Base-by-base conservation (phyloP, 1,140 invertebrate genomes). In the Copidosoma floridanum region DNA sequence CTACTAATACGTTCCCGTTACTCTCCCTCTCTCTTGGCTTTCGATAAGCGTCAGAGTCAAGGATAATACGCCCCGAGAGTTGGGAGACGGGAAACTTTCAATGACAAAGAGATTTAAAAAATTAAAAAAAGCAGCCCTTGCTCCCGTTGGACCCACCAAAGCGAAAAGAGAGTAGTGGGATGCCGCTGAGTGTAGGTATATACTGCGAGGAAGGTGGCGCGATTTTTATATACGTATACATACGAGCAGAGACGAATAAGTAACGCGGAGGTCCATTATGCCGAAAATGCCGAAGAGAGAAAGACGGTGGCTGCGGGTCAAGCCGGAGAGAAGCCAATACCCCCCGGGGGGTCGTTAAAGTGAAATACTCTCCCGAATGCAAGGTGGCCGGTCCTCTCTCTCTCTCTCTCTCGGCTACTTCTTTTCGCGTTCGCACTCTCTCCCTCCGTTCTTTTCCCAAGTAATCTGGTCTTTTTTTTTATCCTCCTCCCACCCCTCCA, bases 331-430 rank as follows among this genome's bases (percentile, higher is more conserved):
- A n/a, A n/a, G 74, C 76, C 74, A 79, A 79, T 79, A n/a, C n/a
- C 71, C 79, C 73, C 76, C 53, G 65, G 76, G 77, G 79, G 69
- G 76, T 75, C 78, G 77, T 81, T 80, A 81, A 78, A 80, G 77
- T 79, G 77, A 81, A 81, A 81, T 81, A 80, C 77, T 78, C n/a
- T n/a, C 68, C 70, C 71, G 73, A 80, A 80, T 79, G 76, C 74
- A 80, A 80, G 77, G 77, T 79, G 75, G 72, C 70, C 68, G 71
- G 65, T 63, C 65, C 64, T 66, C n/a, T n/a, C n/a, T 32, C 0
- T 51, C 57, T 54, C 20, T 41, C 11, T 29, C n/a, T 23, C 38
- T 29, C 47, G 29, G 37, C 65, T 37, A 43, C 27, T 43, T 20
- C 32, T 52, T 54, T 24, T 38, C 52, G 27, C 32, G 26, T 51